Conservation (phyloP, 2,113 vertebrate genomes). For the Gobius niger region DNA sequence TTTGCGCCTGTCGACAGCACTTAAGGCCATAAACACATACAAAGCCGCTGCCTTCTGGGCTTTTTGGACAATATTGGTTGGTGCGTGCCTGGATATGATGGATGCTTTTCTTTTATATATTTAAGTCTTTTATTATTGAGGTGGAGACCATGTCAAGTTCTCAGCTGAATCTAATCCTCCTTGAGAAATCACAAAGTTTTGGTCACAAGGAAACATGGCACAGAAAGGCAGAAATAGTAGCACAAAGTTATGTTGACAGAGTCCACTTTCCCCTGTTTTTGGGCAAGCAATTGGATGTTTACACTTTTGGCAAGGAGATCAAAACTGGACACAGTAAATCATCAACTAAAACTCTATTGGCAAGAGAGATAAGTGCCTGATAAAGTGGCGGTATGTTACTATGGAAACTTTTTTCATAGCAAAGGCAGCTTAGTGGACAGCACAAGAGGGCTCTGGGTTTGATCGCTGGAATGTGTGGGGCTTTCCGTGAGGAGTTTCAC, state of each 20-base stretch:
- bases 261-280: too few relatives aligned
- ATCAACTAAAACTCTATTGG: too few relatives aligned
- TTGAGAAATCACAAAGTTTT: slow-evolving; percentile 44
- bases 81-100: slow-evolving; percentile 51
- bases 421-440: too few relatives aligned
- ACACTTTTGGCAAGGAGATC: too few relatives aligned
- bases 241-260: not conserved
- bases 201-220: slow-evolving; percentile 19
- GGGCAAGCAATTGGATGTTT: too few relatives aligned
- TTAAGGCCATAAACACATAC: slow-evolving; percentile 66
- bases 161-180: slow-evolving; percentile 48
- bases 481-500: too few relatives aligned
- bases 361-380: too few relatives aligned
- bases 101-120: slow-evolving; percentile 48
- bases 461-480: too few relatives aligned
- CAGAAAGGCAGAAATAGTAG: slow-evolving; percentile 12
- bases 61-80: slow-evolving; percentile 52
- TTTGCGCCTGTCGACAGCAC: slow-evolving; percentile 64
- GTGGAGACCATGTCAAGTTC: slow-evolving; percentile 54
- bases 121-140: slow-evolving; percentile 59
- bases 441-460: too few relatives aligned
- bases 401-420: too few relatives aligned
- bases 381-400: too few relatives aligned
- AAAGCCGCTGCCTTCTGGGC: slow-evolving; percentile 51
- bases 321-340: too few relatives aligned